Base-by-base conservation (phyloP, 2,888 invertebrate genomes). In the Metallyticus violacea region DNA sequence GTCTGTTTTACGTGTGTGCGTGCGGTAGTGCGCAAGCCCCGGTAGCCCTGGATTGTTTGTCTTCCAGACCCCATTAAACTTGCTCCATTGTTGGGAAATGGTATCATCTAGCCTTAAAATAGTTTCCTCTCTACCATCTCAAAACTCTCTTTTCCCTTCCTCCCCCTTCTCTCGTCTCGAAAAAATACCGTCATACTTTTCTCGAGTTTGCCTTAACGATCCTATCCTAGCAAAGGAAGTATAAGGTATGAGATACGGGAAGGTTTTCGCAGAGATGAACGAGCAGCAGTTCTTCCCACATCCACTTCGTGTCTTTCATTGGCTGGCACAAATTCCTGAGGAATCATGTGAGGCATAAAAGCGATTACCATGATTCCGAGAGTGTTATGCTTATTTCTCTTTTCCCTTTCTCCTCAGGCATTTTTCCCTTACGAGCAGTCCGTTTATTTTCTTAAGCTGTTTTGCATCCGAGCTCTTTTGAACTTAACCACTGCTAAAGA, bases 81-180 rank as follows among this genome's bases (percentile, higher is more conserved):
- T 83, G 77, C 83, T 77, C n/a, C 82, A 76, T 82, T 77, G 27
- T 83, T 25, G 77, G 77, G 62, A 83, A 77, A 77, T 77, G 7
- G 83, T 77, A 77, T 83, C 83, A 26, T 83, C 76, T 28, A 40
- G 40, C 82, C 82, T 82, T 82, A 76, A 82, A 82, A 82, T 77
- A 27, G 81, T 26, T 40, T 81, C 27, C 27, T 77, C 7, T 28
- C 40, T 77, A 5, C 80, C 22, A 6, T 9, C 62, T 79, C 79
- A n/a, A n/a, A n/a, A n/a, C n/a, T n/a, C n/a, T n/a, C n/a, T n/a
- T n/a, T n/a, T n/a, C n/a, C n/a, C n/a, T n/a, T n/a, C n/a, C n/a
- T n/a, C n/a, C n/a, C n/a, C n/a, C n/a, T 15, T 9, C 40, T 6
- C 40, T 40, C 9, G 40, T 6, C 9, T 7, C 7, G 40, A 40